Percentiles rank a stretch among this genome's conserved stretches.
phyloP scores from a whole-genome alignment of 1,140 invertebrate genomes.

The Hylyphantes graminicola region DNA sequence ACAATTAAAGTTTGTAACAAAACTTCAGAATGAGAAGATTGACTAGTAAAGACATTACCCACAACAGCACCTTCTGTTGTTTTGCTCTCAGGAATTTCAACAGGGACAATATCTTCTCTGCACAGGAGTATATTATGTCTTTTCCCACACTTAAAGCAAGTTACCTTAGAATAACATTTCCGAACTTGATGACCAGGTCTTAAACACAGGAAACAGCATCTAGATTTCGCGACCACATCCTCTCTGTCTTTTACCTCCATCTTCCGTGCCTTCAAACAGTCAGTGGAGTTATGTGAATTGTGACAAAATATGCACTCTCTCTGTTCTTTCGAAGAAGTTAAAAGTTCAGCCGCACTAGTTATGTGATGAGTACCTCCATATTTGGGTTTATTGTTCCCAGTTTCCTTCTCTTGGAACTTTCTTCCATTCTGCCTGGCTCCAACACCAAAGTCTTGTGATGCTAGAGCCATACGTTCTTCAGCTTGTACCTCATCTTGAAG shows the following conservation, averaged over 20 bases:
- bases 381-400: not conserved
- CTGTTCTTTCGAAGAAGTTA: not conserved
- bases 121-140: not conserved
- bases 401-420: not conserved
- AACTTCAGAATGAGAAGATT: not conserved
- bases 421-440: not conserved
- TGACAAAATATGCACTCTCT: slow-evolving; percentile 20
- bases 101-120: not conserved
- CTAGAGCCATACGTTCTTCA: not conserved
- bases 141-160: not conserved
- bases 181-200: not conserved
- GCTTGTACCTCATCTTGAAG: slow-evolving; percentile 24
- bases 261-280: not conserved
- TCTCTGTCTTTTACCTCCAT: not conserved
- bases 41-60: not conserved
- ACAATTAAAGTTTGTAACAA: not conserved
- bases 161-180: not conserved
- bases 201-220: slow-evolving; percentile 20
- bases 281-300: not conserved
- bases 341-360: not conserved
- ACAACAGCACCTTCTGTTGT: not conserved
- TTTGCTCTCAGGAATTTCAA: not conserved
- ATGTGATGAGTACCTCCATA: not conserved
- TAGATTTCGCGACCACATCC: not conserved
- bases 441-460: not conserved